These are phyloP conservation scores for Chironomus tentans DNA, from an alignment of 2,888 invertebrate species.

Conservation along the genomic window DNA sequence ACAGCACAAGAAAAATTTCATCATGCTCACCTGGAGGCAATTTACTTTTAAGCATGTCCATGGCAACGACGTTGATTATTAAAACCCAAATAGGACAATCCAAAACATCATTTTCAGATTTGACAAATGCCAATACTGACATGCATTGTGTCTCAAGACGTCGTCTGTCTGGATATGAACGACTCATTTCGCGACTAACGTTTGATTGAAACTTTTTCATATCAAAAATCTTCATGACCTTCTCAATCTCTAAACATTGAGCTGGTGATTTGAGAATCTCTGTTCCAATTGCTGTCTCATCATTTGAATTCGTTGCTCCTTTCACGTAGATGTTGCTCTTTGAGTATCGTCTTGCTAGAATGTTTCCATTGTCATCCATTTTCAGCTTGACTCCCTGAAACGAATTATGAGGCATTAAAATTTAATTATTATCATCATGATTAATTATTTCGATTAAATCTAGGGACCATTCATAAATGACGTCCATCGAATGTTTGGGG, in stretches of 20 bases:
- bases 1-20: background rate
- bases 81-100: slow-evolving; percentile 72
- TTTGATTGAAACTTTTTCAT: slow-evolving; percentile 63
- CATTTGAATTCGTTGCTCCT: slow-evolving; percentile 42
- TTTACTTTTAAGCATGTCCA: slow-evolving; percentile 65
- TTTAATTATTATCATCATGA: too few species aligned
- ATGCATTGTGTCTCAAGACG: slow-evolving; percentile 61
- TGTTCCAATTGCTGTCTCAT: slow-evolving; percentile 56
- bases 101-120: slow-evolving; percentile 55
- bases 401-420: background rate
- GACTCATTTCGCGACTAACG: slow-evolving; percentile 54
- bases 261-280: slow-evolving; percentile 57
- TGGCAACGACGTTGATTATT: slow-evolving; percentile 67
- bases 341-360: slow-evolving; percentile 58
- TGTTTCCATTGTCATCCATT: slow-evolving; percentile 64
- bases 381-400: slow-evolving; percentile 58
- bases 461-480: too few species aligned
- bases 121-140: slow-evolving; percentile 61
- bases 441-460: too few species aligned
- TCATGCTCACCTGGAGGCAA: slow-evolving; percentile 48
- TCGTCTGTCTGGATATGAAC: slow-evolving; percentile 57
- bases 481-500: too few species aligned
- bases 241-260: slow-evolving; percentile 53
- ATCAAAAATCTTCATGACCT: slow-evolving; percentile 60
- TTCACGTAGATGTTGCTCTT: slow-evolving; percentile 59